Evolutionary conservation across 1,140 invertebrate species (phyloP).

Genomic region (Neotoxoptera formosana): DNA sequence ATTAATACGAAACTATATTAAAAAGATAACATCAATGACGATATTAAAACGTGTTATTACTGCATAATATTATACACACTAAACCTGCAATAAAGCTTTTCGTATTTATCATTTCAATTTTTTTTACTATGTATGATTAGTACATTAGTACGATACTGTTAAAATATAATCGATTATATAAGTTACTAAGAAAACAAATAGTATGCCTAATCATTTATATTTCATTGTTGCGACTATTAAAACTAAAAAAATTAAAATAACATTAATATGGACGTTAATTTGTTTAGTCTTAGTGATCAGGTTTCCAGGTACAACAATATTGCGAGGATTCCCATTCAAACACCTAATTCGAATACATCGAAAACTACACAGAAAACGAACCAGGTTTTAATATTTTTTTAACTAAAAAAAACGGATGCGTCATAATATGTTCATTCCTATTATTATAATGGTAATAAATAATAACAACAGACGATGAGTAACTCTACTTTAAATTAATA

Average conservation of each 20-base stretch:
- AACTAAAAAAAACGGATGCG: background rate
- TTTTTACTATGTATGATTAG: background rate
- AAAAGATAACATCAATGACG: background rate
- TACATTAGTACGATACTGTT: too few species aligned
- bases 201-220: background rate
- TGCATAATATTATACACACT: background rate
- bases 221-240: background rate
- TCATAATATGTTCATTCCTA: background rate
- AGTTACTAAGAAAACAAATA: too few species aligned
- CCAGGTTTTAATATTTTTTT: background rate
- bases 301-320: background rate
- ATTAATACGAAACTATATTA: background rate
- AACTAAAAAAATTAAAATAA: background rate
- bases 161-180: background rate
- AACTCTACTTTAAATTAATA: background rate
- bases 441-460: background rate
- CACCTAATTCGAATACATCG: background rate
- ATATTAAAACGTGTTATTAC: background rate
- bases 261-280: too few species aligned
- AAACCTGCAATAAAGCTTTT: background rate
- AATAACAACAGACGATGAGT: background rate
- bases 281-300: background rate
- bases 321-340: background rate
- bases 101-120: background rate
- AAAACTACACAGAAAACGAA: background rate